A percentile compares a stretch with the other conserved stretches of the same genome.
Conservation (phyloP, 2,888 invertebrate genomes). For the Cataglyphis altisquamis region DNA sequence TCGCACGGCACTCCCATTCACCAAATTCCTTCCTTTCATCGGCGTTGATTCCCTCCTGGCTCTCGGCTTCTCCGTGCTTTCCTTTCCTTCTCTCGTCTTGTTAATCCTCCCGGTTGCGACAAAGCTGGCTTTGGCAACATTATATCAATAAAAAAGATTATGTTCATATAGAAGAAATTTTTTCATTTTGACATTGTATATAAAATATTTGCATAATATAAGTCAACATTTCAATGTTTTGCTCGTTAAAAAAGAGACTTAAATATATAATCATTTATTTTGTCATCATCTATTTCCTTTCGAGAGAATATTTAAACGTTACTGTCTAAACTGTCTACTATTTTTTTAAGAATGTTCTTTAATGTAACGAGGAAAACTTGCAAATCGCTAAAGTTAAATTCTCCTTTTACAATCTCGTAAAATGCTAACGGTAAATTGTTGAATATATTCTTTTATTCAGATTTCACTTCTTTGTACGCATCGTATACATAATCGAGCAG, state of each 20-base stretch:
- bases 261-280: not conserved
- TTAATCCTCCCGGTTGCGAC: slow-evolving; percentile 16
- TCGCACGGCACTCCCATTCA: slow-evolving; percentile 82
- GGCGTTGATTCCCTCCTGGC: slow-evolving; percentile 77
- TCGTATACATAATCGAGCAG: slow-evolving; percentile 45
- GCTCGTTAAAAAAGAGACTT: not conserved
- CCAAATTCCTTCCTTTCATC: slow-evolving; percentile 84
- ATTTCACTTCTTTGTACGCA: slow-evolving; percentile 30
- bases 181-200: not conserved
- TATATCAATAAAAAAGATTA: not conserved
- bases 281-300: not conserved
- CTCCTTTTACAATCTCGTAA: slow-evolving; percentile 18
- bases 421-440: slow-evolving; percentile 47
- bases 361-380: not conserved
- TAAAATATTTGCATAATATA: not conserved
- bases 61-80: slow-evolving; percentile 75
- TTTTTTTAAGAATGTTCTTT: not conserved
- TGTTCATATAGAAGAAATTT: not conserved
- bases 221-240: not conserved
- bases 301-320: not conserved
- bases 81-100: slow-evolving; percentile 55
- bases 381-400: slow-evolving; percentile 14
- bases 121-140: not conserved
- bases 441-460: slow-evolving; percentile 50
- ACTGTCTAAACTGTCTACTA: not conserved